Conservation (phyloP, 2,888 invertebrate species). For the Agrochola macilenta region DNA sequence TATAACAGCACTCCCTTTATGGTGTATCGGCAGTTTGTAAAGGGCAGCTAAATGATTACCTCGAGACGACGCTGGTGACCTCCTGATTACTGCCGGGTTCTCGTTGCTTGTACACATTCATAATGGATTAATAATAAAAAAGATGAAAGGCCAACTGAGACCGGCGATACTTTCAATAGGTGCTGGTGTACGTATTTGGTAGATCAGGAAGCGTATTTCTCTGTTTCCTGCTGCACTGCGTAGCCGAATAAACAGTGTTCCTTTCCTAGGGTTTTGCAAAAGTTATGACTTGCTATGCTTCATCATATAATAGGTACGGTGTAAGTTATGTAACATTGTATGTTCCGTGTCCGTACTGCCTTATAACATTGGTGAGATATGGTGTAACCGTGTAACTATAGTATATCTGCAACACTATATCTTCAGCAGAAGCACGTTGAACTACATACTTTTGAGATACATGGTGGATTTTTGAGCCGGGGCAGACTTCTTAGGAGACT, state of each 20-base stretch:
- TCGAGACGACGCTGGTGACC: constrained; percentile 77
- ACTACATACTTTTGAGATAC: too few species aligned
- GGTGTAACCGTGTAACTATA: constrained; percentile 16
- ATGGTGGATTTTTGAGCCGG: too few species aligned
- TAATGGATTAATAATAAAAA: constrained; percentile 78
- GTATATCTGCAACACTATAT: constrained; percentile 31
- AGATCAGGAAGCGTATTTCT: constrained; percentile 77
- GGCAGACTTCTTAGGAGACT: too few species aligned
- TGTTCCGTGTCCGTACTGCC: constrained; percentile 24
- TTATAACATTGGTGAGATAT: constrained; percentile 36
- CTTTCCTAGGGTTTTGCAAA: constrained; percentile 40
- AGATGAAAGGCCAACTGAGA: constrained; percentile 81
- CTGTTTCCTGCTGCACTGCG: constrained; percentile 72
- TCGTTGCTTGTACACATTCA: constrained; percentile 68
- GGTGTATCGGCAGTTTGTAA: constrained; percentile 76
- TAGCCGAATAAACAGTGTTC: constrained; percentile 47
- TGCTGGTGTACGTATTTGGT: constrained; percentile 75
- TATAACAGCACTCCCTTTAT: constrained; percentile 74
- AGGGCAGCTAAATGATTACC: constrained; percentile 82
- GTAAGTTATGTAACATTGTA: constrained; percentile 35
- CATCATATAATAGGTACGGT: constrained; percentile 5
- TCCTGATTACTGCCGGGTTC: constrained; percentile 85
- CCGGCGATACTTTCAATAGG: constrained; percentile 74
- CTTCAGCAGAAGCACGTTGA: too few species aligned
- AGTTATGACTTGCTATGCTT: constrained; percentile 33